Conservation (phyloP, 2,888 invertebrate genomes). For the Lamproptera curius region DNA sequence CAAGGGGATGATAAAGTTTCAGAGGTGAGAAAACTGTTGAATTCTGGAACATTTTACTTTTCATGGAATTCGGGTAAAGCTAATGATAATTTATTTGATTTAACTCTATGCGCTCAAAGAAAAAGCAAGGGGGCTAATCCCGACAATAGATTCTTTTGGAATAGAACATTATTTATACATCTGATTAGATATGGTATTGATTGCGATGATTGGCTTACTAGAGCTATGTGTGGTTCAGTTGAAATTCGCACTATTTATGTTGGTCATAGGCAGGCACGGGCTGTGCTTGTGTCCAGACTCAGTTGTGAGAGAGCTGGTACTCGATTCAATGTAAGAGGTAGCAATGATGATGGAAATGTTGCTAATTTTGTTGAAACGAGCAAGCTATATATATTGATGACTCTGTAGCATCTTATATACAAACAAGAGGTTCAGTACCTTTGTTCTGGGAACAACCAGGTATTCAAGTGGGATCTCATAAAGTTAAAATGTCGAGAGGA, state of each 20-base stretch:
- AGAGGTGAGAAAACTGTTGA: constrained; percentile 90
- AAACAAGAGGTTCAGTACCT: constrained; percentile 97
- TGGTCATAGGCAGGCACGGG: constrained; percentile 94
- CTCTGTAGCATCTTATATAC: constrained; percentile 92
- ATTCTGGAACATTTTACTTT: constrained; percentile 99
- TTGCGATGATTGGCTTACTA: constrained; percentile 93
- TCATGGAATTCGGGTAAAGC: constrained; percentile 83
- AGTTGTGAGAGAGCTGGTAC: constrained; percentile 99
- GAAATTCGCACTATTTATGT: constrained; percentile 99
- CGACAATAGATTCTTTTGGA: constrained; percentile 99
- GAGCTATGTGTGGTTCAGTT: constrained; percentile 98
- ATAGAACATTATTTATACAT: constrained; percentile 96
- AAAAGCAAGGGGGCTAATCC: constrained; percentile 87
- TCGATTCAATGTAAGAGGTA: constrained; percentile 98
- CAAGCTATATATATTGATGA: constrained; percentile 96
- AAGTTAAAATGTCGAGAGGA: constrained; percentile 97
- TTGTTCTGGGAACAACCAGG: constrained; percentile 99
- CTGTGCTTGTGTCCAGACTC: constrained; percentile 96
- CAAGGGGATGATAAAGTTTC: constrained; percentile 80
- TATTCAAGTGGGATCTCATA: constrained; percentile 98
- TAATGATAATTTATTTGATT: constrained; percentile 84
- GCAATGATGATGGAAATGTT: constrained; percentile 99
- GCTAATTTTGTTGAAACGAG: constrained; percentile 99
- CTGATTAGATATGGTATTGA: constrained; percentile 94
- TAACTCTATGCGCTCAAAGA: constrained; percentile 96